Evolutionary conservation across 2,888 invertebrate genomes (phyloP).

Genomic region (Caradrina kadenii): DNA sequence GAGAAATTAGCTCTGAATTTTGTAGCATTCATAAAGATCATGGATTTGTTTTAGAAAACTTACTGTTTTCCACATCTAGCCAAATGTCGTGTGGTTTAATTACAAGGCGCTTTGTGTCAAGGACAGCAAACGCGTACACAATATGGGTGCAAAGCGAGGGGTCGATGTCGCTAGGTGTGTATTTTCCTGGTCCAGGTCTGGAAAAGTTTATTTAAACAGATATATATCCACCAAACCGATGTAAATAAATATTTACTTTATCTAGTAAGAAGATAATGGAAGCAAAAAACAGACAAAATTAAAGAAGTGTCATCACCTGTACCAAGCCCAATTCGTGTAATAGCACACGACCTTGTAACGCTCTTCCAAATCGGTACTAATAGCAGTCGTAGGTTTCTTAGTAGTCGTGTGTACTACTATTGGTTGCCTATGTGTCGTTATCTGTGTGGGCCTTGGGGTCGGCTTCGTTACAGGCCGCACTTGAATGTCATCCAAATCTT

Average conservation of each 20-base stretch:
- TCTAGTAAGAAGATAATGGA: neutral
- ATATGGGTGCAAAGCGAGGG: conserved; percentile 97
- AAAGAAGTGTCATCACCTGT: conserved; percentile 85
- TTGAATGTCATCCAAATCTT: conserved; percentile 85
- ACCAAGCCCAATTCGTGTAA: conserved; percentile 98
- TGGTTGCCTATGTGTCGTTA: conserved; percentile 63
- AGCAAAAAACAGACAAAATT: neutral
- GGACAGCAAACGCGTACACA: conserved; percentile 97
- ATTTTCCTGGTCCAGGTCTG: conserved; percentile 95
- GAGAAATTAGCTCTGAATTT: neutral
- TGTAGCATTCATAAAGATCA: neutral
- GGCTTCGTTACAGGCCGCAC: conserved; percentile 74
- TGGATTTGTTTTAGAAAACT: conserved; percentile 69
- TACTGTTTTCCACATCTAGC: conserved; percentile 97
- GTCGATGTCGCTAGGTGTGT: conserved; percentile 95
- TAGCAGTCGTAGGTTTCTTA: conserved; percentile 69
- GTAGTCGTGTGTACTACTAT: conserved; percentile 71
- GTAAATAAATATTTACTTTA: neutral
- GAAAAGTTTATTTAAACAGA: conserved; percentile 42
- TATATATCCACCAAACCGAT: neutral
- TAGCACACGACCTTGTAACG: conserved; percentile 96
- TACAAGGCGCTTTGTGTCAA: conserved; percentile 93
- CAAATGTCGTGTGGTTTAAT: conserved; percentile 97
- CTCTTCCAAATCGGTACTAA: conserved; percentile 72
- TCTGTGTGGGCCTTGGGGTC: conserved; percentile 57